Percentiles rank a stretch among this genome's conserved stretches.
Evolutionary conservation across 2,797 vertebrate genomes (phyloP).

Genomic region (Rhinichthys osculus): DNA sequence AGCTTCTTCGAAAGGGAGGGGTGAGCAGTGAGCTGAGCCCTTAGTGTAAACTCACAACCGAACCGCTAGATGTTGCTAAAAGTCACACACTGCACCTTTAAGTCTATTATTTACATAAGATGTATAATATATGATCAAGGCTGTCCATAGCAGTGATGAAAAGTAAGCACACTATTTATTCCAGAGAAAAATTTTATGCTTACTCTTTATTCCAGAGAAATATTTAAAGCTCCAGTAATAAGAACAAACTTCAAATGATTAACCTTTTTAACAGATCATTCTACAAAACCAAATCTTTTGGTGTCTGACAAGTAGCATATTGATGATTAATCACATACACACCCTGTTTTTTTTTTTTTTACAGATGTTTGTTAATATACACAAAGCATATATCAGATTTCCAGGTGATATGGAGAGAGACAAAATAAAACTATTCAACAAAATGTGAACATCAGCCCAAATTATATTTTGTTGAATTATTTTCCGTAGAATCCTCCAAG

Average conservation of each 20-base stretch:
- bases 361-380: not conserved
- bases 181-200: no score
- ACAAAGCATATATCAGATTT: not conserved
- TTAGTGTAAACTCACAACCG: no score
- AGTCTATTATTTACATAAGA: not conserved
- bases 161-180: not conserved
- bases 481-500: constrained; percentile 72
- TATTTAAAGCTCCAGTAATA: not conserved
- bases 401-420: not conserved
- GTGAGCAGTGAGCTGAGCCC: no score
- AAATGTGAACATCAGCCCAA: not conserved
- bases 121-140: not conserved
- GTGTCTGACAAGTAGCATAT: not conserved
- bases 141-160: not conserved
- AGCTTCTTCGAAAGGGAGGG: no score
- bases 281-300: not conserved
- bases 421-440: not conserved
- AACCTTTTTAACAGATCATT: not conserved
- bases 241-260: not conserved
- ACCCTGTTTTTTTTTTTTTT: not conserved
- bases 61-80: no score
- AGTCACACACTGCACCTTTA: not conserved
- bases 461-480: constrained; percentile 50
- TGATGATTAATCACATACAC: not conserved
- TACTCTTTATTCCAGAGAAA: not conserved